Percentiles rank a stretch among this genome's conserved stretches.
Evolutionary conservation across 2,797 vertebrate genomes (phyloP).

Genomic region (Acanthopagrus latus): DNA sequence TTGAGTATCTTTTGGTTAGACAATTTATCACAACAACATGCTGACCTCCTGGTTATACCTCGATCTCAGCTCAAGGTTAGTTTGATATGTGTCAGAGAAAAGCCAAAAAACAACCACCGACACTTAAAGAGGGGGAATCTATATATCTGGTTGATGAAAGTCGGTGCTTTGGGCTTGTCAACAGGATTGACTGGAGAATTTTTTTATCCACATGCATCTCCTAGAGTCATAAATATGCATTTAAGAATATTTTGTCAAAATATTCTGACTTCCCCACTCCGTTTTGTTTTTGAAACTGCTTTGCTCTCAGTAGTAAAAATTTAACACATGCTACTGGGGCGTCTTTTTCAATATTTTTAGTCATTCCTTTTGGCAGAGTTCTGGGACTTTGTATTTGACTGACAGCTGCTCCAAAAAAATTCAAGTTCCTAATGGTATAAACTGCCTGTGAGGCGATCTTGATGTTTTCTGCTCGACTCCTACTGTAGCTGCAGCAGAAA

Average conservation of each 20-base stretch:
- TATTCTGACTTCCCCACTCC: neutral
- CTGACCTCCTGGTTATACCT: neutral
- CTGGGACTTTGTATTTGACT: slow-evolving; percentile 55
- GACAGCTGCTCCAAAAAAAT: slow-evolving; percentile 49
- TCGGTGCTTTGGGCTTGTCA: neutral
- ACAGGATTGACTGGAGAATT: neutral
- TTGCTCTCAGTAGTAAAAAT: slow-evolving; percentile 17
- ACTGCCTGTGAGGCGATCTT: slow-evolving; percentile 65
- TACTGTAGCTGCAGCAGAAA: slow-evolving; percentile 69
- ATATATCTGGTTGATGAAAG: neutral
- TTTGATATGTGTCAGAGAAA: neutral
- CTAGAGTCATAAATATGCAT: slow-evolving; percentile 24
- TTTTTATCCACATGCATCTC: neutral
- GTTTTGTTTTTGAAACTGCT: slow-evolving; percentile 17
- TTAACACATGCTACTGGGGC: slow-evolving; percentile 12
- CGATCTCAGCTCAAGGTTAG: neutral
- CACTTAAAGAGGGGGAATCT: neutral
- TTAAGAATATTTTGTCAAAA: slow-evolving; percentile 7
- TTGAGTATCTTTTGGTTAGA: neutral
- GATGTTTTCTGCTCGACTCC: slow-evolving; percentile 66
- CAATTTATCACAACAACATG: neutral
- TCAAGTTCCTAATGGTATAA: slow-evolving; percentile 59
- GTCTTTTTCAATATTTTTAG: slow-evolving; percentile 35
- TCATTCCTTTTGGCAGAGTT: slow-evolving; percentile 34
- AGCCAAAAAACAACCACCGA: neutral